Percentiles rank a stretch among this genome's conserved stretches.
These are phyloP conservation scores for Steatocranus sp. DNA, from an alignment of 2,797 vertebrate species.

Conservation along the genomic window DNA sequence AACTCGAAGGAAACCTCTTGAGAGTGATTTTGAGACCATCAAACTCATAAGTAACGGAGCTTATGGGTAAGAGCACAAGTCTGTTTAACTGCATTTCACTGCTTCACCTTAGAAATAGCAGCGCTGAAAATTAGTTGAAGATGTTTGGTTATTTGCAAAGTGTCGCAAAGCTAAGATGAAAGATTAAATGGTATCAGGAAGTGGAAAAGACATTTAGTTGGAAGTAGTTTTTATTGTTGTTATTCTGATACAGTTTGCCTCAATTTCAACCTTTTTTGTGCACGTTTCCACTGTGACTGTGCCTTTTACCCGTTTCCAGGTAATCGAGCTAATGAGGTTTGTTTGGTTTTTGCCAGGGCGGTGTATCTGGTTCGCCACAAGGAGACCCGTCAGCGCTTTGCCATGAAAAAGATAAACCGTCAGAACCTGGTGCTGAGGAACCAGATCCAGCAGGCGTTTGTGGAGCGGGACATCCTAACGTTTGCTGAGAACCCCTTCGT, in stretches of 20 bases:
- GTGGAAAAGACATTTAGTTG: fast-evolving
- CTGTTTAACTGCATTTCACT: background rate
- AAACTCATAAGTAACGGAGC: slow-evolving; percentile 98
- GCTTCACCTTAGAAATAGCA: background rate
- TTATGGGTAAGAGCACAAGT: slow-evolving; percentile 86
- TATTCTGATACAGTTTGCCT: background rate
- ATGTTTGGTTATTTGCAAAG: background rate
- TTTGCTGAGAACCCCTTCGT: slow-evolving; percentile 98
- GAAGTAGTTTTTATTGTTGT: background rate
- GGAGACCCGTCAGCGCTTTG: slow-evolving; percentile 92
- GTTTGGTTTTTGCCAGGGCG: slow-evolving; percentile 72
- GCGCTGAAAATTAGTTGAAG: background rate
- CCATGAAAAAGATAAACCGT: slow-evolving; percentile 99
- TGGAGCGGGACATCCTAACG: slow-evolving; percentile 95
- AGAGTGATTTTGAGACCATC: slow-evolving; percentile 94
- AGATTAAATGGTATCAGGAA: background rate
- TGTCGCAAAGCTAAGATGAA: background rate
- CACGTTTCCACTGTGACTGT: background rate
- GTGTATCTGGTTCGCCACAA: slow-evolving; percentile 94
- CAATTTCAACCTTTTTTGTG: background rate
- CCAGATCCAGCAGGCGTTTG: slow-evolving; percentile 98
- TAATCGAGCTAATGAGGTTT: background rate
- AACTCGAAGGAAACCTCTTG: slow-evolving; percentile 86
- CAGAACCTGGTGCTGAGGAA: slow-evolving; percentile 96
- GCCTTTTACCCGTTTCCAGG: background rate